Percentiles rank a stretch among this genome's conserved stretches.
Evolutionary conservation across 2,113 vertebrate species (phyloP).

Genomic region (Hippocampus guttulatus): DNA sequence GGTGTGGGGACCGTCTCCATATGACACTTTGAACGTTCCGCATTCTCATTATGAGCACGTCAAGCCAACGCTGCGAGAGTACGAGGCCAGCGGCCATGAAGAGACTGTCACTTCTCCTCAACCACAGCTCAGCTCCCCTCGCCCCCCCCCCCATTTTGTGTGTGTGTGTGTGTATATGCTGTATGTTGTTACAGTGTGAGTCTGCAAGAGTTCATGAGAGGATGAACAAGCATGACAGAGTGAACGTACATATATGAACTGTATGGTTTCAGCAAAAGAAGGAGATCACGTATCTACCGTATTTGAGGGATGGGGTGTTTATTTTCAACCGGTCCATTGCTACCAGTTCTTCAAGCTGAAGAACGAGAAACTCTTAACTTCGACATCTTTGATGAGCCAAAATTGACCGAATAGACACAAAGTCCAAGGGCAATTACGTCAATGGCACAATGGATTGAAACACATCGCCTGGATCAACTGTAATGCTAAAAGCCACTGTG

Average conservation of each 20-base stretch:
- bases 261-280: constrained; percentile 17
- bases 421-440: too few relatives aligned
- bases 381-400: background rate
- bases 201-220: background rate
- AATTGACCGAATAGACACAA: background rate
- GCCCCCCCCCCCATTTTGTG: constrained; percentile 1
- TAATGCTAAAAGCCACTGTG: background rate
- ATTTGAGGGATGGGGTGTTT: background rate
- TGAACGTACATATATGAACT: constrained; percentile 17
- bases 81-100: constrained; percentile 50
- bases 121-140: constrained; percentile 25
- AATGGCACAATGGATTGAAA: background rate
- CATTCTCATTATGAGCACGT: constrained; percentile 50
- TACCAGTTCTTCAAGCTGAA: background rate
- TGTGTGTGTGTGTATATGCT: constrained; percentile 30
- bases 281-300: background rate
- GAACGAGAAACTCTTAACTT: background rate
- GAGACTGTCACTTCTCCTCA: constrained; percentile 62
- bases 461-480: background rate
- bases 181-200: constrained; percentile 27
- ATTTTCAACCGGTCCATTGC: background rate
- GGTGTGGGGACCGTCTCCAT: constrained; percentile 44
- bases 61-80: constrained; percentile 37
- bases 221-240: background rate
- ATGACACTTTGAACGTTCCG: constrained; percentile 50